These are phyloP conservation scores for Eupithecia tripunctaria DNA, from an alignment of 2,888 invertebrate species.

Conservation along the genomic window DNA sequence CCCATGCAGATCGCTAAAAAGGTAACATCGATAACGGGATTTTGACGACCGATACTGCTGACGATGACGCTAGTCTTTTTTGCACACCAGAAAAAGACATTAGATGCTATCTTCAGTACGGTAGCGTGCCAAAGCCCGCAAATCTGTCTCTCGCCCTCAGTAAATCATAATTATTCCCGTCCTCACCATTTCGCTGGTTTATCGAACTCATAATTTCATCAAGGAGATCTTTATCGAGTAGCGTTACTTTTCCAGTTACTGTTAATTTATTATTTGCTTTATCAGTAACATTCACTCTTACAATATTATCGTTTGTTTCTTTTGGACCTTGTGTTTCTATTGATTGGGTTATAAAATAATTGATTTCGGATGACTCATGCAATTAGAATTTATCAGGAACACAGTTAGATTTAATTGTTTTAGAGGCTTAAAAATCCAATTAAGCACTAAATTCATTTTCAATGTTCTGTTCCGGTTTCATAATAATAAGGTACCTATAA, in stretches of 20 bases:
- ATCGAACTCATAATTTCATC: constrained; percentile 36
- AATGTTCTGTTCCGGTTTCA: constrained; percentile 40
- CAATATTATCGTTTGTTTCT: neutral
- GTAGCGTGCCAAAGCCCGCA: constrained; percentile 32
- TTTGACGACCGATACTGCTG: constrained; percentile 13
- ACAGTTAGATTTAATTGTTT: constrained; percentile 17
- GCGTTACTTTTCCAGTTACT: constrained; percentile 7
- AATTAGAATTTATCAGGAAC: constrained; percentile 18
- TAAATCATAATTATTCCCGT: constrained; percentile 26
- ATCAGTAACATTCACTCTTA: neutral
- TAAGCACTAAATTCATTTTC: constrained; percentile 26
- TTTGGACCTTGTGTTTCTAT: constrained; percentile 5
- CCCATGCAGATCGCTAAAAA: constrained; percentile 19
- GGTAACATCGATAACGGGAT: constrained; percentile 30
- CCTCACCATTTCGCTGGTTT: constrained; percentile 28
- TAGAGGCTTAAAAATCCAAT: constrained; percentile 24
- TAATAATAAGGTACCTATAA: constrained; percentile 4
- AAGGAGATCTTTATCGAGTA: constrained; percentile 23
- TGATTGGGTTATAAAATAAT: constrained; percentile 16
- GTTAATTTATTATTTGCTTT: constrained; percentile 9
- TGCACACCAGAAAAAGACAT: constrained; percentile 14
- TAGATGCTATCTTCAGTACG: constrained; percentile 6
- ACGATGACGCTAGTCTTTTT: constrained; percentile 7
- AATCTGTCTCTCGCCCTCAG: constrained; percentile 21
- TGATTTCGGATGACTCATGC: constrained; percentile 27